These are phyloP conservation scores for Ophion slaviceki DNA, from an alignment of 2,888 invertebrate species.

Conservation along the genomic window DNA sequence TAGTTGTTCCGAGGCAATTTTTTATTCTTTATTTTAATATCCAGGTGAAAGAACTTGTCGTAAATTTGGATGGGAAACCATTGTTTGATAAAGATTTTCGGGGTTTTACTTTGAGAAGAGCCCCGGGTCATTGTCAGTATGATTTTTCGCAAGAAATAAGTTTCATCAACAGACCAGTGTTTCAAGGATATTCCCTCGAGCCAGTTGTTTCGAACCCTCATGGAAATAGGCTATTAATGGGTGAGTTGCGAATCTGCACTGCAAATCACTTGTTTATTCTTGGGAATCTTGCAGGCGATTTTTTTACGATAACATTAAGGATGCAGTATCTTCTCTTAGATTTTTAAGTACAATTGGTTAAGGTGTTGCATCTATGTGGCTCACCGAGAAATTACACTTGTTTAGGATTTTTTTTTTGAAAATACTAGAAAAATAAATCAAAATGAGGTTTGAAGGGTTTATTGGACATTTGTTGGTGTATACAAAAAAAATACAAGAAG, in stretches of 20 bases:
- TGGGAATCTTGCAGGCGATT: too few species aligned
- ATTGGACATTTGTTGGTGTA: too few species aligned
- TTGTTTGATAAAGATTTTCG: slow-evolving; percentile 77
- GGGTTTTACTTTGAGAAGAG: slow-evolving; percentile 87
- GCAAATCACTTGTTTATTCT: too few species aligned
- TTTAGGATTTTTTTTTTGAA: too few species aligned
- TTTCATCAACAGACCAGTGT: slow-evolving; percentile 70
- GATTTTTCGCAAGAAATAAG: slow-evolving; percentile 90
- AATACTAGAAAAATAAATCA: too few species aligned
- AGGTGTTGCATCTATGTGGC: too few species aligned
- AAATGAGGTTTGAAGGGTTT: too few species aligned
- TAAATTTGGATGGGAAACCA: slow-evolving; percentile 78
- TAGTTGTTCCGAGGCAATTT: slow-evolving; percentile 1
- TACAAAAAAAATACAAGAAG: too few species aligned
- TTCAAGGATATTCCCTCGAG: slow-evolving; percentile 51
- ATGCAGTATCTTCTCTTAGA: too few species aligned
- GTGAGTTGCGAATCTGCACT: slow-evolving; percentile 59
- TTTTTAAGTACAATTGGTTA: too few species aligned
- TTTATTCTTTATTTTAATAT: background rate
- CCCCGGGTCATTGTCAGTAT: slow-evolving; percentile 90
- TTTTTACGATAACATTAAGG: too few species aligned
- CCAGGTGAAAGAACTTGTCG: slow-evolving; percentile 78
- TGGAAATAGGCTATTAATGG: slow-evolving; percentile 60
- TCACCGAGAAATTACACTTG: too few species aligned
- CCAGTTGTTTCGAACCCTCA: slow-evolving; percentile 38